These are phyloP conservation scores for Himalopsyche japonica DNA, from an alignment of 2,888 invertebrate genomes.

Conservation along the genomic window DNA sequence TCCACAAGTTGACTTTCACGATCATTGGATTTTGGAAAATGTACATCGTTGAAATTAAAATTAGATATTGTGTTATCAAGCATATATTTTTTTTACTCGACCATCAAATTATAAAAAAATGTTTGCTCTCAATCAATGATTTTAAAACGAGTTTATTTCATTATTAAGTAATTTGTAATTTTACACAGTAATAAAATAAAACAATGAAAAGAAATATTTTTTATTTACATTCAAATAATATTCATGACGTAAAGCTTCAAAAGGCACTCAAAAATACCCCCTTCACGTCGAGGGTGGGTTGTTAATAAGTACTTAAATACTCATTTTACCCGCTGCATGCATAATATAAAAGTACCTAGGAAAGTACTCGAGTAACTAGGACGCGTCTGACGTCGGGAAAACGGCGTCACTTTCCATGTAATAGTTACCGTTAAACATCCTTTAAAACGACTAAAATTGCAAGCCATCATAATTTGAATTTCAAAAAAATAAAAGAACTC, in stretches of 20 bases:
- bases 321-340: conserved; percentile 8
- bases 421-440: background rate
- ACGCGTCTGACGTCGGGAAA: background rate
- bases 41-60: too few species aligned
- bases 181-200: too few species aligned
- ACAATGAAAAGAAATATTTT: background rate
- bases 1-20: too few species aligned
- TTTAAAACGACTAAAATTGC: background rate
- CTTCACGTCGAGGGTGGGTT: background rate
- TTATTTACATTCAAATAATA: background rate
- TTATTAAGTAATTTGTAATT: too few species aligned
- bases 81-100: too few species aligned
- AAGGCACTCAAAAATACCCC: background rate
- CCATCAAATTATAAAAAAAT: too few species aligned
- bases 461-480: too few species aligned
- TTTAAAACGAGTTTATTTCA: too few species aligned
- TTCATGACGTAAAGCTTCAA: background rate
- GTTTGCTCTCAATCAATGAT: too few species aligned
- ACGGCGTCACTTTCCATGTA: background rate
- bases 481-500: too few species aligned
- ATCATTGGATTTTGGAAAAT: too few species aligned
- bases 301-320: conserved; percentile 12
- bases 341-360: background rate
- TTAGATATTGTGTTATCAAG: too few species aligned
- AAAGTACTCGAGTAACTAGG: background rate